phyloP scores from a whole-genome alignment of 2,797 vertebrate genomes.

The Trachops cirrhosus region DNA sequence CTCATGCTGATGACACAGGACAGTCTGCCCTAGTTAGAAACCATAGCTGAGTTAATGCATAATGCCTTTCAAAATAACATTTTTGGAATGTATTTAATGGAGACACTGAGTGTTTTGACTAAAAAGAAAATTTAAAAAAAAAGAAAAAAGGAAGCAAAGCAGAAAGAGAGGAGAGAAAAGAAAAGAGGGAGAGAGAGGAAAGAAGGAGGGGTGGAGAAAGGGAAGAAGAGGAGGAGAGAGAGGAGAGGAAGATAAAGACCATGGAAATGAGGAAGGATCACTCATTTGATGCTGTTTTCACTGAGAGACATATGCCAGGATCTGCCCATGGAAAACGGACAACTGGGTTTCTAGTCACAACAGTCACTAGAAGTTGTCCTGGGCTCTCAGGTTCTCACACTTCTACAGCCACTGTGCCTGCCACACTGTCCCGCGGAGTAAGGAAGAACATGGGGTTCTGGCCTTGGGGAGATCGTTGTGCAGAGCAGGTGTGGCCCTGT shows the following conservation, averaged over 20 bases:
- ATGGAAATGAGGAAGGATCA: background rate
- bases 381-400: rapidly evolving
- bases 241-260: too few relatives aligned
- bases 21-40: background rate
- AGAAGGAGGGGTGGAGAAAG: background rate
- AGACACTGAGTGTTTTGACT: background rate
- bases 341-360: background rate
- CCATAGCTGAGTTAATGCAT: background rate
- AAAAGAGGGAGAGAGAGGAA: background rate
- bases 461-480: rapidly evolving
- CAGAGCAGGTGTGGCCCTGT: rapidly evolving
- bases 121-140: background rate
- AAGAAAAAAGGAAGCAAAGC: background rate
- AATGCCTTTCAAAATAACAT: background rate
- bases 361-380: background rate
- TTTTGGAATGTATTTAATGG: background rate
- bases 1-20: background rate
- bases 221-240: rapidly evolving
- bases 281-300: background rate
- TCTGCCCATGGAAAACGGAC: background rate
- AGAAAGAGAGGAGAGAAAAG: background rate
- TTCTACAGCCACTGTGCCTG: background rate
- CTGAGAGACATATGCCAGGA: background rate
- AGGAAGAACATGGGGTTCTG: background rate
- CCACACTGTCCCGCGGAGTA: rapidly evolving